phyloP scores from a whole-genome alignment of 1,140 invertebrate genomes.

The Parasteatoda tepidariorum region DNA sequence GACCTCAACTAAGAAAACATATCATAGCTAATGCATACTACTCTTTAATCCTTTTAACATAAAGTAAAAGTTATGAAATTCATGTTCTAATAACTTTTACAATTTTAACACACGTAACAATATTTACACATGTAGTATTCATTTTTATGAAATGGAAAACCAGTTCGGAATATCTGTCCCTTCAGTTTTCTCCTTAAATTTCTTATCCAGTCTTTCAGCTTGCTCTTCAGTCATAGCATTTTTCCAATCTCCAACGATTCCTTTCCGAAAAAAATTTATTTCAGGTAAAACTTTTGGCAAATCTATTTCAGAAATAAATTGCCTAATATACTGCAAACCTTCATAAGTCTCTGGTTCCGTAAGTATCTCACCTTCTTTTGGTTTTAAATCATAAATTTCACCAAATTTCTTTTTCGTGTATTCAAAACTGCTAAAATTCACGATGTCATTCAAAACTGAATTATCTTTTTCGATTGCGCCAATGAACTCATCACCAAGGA shows the following conservation, averaged over 20 bases:
- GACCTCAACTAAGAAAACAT: too few relatives aligned
- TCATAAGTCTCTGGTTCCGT: neutral
- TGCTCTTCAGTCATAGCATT: conserved; percentile 68
- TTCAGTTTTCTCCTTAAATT: conserved; percentile 47
- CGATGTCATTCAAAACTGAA: conserved; percentile 11
- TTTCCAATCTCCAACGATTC: conserved; percentile 70
- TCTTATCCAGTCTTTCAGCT: conserved; percentile 67
- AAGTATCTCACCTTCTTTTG: neutral
- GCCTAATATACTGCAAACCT: neutral
- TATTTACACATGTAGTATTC: too few relatives aligned
- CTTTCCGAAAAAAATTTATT: conserved; percentile 64
- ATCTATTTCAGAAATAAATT: neutral
- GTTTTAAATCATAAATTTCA: neutral
- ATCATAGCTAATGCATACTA: too few relatives aligned
- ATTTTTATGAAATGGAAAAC: too few relatives aligned
- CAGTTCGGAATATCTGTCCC: neutral
- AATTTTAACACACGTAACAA: too few relatives aligned
- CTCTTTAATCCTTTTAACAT: too few relatives aligned
- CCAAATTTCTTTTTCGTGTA: conserved; percentile 17
- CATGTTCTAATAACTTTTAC: too few relatives aligned
- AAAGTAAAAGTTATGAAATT: too few relatives aligned
- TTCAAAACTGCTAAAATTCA: conserved; percentile 37
- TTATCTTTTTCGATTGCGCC: conserved; percentile 50
- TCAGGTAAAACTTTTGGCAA: neutral
- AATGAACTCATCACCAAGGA: conserved; percentile 52